Conservation (phyloP, 2,888 invertebrate species). For the Ectemnius lituratus region DNA sequence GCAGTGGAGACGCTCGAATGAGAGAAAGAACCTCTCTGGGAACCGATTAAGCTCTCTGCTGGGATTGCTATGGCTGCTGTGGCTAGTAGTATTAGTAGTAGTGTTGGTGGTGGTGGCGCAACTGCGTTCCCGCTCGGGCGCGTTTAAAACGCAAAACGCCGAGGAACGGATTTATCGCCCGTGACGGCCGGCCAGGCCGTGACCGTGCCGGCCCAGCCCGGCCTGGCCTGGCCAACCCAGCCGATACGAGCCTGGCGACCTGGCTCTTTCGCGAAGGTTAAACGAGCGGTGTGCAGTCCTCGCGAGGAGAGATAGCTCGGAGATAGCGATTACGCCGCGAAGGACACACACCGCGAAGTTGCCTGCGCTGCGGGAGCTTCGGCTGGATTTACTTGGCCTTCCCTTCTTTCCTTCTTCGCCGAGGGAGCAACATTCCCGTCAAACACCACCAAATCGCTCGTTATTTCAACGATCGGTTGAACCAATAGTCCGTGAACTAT, state of each 20-base stretch:
- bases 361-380: no score
- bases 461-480: no score
- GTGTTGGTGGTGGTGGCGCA: slow-evolving; percentile 24
- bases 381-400: no score
- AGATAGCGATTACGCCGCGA: no score
- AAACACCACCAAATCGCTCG: no score
- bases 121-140: slow-evolving; percentile 34
- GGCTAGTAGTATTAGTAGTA: background rate
- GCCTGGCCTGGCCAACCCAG: no score
- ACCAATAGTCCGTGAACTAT: no score
- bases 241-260: background rate
- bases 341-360: no score
- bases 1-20: background rate
- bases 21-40: slow-evolving; percentile 34
- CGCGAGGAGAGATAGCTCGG: background rate
- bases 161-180: slow-evolving; percentile 50
- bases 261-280: slow-evolving; percentile 31
- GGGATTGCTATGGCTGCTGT: no score
- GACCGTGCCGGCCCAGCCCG: slow-evolving; percentile 28
- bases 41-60: slow-evolving; percentile 33
- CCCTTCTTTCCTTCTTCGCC: no score
- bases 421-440: no score
- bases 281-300: slow-evolving; percentile 12
- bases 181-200: slow-evolving; percentile 27
- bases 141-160: slow-evolving; percentile 47